Base-by-base conservation (phyloP, 1,140 invertebrate genomes). In the Anoplolepis gracilipes region DNA sequence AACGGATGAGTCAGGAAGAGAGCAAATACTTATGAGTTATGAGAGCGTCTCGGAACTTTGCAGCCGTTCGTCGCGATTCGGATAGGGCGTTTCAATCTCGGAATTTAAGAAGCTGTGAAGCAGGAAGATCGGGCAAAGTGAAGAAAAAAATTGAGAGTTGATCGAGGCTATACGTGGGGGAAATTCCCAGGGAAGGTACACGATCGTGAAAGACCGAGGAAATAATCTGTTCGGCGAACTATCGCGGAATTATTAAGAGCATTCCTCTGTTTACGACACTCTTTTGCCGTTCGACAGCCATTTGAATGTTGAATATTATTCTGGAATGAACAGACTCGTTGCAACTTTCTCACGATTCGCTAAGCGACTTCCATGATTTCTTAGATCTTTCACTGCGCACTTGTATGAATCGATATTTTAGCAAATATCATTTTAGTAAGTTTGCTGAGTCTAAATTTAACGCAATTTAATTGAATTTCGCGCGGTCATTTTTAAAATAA, bases 161-260 rank as follows among this genome's bases (percentile, higher is more conserved):
- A 75, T 86, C 25, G 22, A 39, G 25, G 25, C 30, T 76, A 49
- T 49, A 79, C 36, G 59, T 30, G 65, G 76, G 3, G 42, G 33
- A 86, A 75, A 75, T 39, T 86, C 49, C 62, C n/a, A 39, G 53
- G 72, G 11, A 82, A 39, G 53, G 10, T 69, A 62, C 55, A 77
- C 28, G 53, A 70, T 36, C 30, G 39, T 30, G 46, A 25, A 36
- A 19, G 22, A 72, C 5, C 61, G 39, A 13, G 22, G 53, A 33
- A 85, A 62, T 65, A 33, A 49, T 33, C 53, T 42, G 73, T 69
- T 88, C 61, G 28, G 73, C 67, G 61, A 85, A 88, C 81, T 69
- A 33, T 88, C 67, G 72, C 33, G 42, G 39, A 87, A 87, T 88
- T 87, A 88, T 85, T 87, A 87, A 88, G 64, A 88, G 87, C 73